Percentiles rank a stretch among this genome's conserved stretches.
Evolutionary conservation across 2,888 invertebrate species (phyloP).

Genomic region (Hyposoter dolosus): DNA sequence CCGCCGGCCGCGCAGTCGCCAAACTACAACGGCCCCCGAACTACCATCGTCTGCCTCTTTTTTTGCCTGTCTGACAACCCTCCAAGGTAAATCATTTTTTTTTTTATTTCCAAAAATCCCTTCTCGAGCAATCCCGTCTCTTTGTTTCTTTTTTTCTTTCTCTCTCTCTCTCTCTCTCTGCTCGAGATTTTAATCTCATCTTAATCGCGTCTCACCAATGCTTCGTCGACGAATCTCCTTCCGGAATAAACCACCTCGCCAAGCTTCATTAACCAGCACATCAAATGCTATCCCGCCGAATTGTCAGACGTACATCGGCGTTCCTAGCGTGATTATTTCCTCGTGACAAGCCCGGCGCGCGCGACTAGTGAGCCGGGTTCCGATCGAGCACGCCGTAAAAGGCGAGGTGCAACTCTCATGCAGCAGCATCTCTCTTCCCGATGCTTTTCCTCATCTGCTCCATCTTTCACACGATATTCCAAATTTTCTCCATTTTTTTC

Average conservation of each 20-base stretch:
- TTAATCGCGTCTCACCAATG: not conserved
- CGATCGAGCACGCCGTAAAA: constrained; percentile 71
- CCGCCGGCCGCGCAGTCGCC: constrained; percentile 80
- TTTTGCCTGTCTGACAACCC: constrained; percentile 74
- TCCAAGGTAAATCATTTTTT: constrained; percentile 78
- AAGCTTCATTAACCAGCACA: constrained; percentile 21
- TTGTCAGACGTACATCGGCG: constrained; percentile 28
- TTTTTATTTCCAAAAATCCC: constrained; percentile 58
- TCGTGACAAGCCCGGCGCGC: constrained; percentile 58
- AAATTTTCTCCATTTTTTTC: not conserved
- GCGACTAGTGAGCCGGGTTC: constrained; percentile 57
- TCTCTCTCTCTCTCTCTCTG: not conserved
- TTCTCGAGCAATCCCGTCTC: not conserved
- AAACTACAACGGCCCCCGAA: constrained; percentile 78
- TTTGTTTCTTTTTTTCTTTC: constrained; percentile 13
- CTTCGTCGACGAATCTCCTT: constrained; percentile 11
- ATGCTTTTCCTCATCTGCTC: constrained; percentile 11
- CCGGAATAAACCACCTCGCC: constrained; percentile 5
- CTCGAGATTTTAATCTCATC: constrained; percentile 5
- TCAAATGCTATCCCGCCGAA: constrained; percentile 15
- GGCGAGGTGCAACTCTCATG: constrained; percentile 69
- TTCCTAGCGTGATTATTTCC: constrained; percentile 31
- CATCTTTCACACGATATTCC: not conserved
- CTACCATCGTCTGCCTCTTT: constrained; percentile 72
- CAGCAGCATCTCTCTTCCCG: constrained; percentile 42